A percentile compares a stretch with the other conserved stretches of the same genome.
Conservation (phyloP, 2,888 invertebrate genomes). For the Thereva unica region DNA sequence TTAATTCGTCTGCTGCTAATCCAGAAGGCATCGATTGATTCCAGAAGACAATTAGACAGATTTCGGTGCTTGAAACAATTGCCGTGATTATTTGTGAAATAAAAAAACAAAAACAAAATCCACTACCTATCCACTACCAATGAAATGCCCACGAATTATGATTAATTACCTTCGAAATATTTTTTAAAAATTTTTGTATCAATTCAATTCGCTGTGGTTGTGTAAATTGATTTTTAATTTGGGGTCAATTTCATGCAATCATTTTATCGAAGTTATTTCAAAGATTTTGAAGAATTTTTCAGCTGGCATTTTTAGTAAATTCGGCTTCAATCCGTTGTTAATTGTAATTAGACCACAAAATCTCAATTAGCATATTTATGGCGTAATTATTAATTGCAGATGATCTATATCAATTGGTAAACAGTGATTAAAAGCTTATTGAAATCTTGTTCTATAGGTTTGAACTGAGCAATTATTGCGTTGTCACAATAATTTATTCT, state of each 20-base stretch:
- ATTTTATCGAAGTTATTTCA: background rate
- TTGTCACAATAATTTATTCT: too few relatives aligned
- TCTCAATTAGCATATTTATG: too few relatives aligned
- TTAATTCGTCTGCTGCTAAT: slow-evolving; percentile 9
- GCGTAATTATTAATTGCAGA: too few relatives aligned
- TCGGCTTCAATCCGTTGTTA: too few relatives aligned
- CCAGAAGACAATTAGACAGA: background rate
- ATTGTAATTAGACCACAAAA: too few relatives aligned
- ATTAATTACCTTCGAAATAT: slow-evolving; percentile 5
- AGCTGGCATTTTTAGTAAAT: too few relatives aligned
- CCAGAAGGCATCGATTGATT: background rate
- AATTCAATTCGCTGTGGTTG: slow-evolving; percentile 1
- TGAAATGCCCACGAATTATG: slow-evolving; percentile 2
- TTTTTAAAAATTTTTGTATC: background rate
- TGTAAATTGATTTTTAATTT: slow-evolving; percentile 19
- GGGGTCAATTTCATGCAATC: background rate
- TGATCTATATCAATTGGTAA: too few relatives aligned
- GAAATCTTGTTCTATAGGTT: too few relatives aligned
- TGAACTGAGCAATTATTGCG: too few relatives aligned
- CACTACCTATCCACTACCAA: too few relatives aligned
- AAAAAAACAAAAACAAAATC: background rate
- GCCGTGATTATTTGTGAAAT: background rate
- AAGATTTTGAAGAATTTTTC: too few relatives aligned
- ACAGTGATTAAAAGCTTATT: too few relatives aligned
- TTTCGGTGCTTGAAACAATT: slow-evolving; percentile 5